Conservation (phyloP, 2,113 vertebrate genomes). For the Gavialis gangeticus region DNA sequence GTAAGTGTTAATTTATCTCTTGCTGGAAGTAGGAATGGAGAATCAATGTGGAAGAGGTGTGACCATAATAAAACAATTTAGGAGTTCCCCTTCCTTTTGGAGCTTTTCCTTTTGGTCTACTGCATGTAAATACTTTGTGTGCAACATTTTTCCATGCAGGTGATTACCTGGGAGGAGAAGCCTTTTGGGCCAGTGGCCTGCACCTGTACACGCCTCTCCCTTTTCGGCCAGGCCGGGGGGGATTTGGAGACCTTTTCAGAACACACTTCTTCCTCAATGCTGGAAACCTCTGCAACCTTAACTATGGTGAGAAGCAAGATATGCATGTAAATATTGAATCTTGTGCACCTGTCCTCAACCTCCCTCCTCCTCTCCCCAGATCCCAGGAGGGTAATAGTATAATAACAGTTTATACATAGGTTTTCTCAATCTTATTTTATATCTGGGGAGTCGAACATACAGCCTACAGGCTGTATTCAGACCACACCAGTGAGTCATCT, state of each 20-base stretch:
- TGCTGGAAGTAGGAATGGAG: neutral
- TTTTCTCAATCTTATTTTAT: neutral
- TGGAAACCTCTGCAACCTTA: conserved; percentile 97
- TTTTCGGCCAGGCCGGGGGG: conserved; percentile 89
- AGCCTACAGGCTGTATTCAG: too few species aligned
- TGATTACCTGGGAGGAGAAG: conserved; percentile 95
- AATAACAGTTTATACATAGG: neutral
- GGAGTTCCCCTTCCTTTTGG: neutral
- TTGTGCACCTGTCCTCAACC: too few species aligned
- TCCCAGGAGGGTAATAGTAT: neutral
- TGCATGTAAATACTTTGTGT: neutral
- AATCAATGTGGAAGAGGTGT: neutral
- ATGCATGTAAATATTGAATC: too few species aligned
- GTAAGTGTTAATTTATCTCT: neutral
- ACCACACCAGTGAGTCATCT: too few species aligned
- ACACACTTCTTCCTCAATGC: conserved; percentile 98
- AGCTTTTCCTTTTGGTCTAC: neutral
- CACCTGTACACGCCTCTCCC: conserved; percentile 96
- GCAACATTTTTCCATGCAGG: conserved; percentile 73
- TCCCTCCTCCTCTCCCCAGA: neutral
- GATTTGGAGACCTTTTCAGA: conserved; percentile 95
- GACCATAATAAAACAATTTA: neutral
- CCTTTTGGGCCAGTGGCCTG: conserved; percentile 93
- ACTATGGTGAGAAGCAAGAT: conserved; percentile 86
- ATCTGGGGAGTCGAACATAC: too few species aligned